Conservation (phyloP, 2,888 invertebrate genomes). For the Pecten maximus region DNA sequence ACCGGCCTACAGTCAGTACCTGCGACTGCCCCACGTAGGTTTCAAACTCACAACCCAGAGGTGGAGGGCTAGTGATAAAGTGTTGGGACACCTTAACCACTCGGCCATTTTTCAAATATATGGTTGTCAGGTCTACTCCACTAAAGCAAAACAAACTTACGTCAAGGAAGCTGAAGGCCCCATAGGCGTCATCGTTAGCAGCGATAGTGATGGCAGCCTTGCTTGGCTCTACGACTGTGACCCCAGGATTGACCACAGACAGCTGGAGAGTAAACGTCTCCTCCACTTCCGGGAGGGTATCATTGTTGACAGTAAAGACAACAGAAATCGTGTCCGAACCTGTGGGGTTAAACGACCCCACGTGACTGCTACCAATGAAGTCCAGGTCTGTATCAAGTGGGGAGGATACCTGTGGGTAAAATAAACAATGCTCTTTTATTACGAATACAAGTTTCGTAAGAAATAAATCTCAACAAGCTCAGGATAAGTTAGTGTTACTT, state of each 20-base stretch:
- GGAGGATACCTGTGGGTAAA: constrained; percentile 62
- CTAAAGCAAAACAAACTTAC: too few relatives aligned
- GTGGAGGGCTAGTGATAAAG: too few relatives aligned
- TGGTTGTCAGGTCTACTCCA: too few relatives aligned
- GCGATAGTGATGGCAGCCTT: constrained; percentile 71
- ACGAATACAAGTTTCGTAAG: too few relatives aligned
- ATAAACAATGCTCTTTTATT: not conserved
- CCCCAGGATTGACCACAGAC: constrained; percentile 61
- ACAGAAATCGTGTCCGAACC: constrained; percentile 62
- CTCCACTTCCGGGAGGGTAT: constrained; percentile 75
- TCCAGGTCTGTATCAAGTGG: constrained; percentile 67
- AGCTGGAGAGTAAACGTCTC: constrained; percentile 73
- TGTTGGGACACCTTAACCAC: too few relatives aligned
- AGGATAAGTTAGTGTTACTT: too few relatives aligned
- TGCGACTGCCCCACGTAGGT: too few relatives aligned
- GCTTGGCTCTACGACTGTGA: constrained; percentile 62
- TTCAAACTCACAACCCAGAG: too few relatives aligned
- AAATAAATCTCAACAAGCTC: too few relatives aligned
- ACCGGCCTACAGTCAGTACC: too few relatives aligned
- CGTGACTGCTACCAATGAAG: constrained; percentile 77
- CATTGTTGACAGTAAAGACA: constrained; percentile 76
- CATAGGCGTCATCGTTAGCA: constrained; percentile 81
- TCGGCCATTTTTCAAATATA: too few relatives aligned
- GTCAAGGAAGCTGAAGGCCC: constrained; percentile 75
- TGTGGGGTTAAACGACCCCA: constrained; percentile 72